Evolutionary conservation across 2,113 vertebrate genomes (phyloP).

Genomic region (Thunnus maccoyii): DNA sequence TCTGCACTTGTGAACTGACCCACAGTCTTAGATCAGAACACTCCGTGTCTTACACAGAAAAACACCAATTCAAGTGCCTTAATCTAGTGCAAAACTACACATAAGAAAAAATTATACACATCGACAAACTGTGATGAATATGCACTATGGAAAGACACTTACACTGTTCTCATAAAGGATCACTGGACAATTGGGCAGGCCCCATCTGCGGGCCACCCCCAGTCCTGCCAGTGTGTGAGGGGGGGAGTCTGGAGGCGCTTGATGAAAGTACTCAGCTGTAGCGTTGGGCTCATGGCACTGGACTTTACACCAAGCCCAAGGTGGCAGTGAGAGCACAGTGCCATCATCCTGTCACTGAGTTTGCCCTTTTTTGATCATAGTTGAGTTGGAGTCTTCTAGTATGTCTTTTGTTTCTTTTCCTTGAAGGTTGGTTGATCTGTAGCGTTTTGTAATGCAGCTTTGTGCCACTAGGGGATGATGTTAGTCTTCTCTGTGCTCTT

Average conservation of each 20-base stretch:
- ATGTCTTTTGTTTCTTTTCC: slow-evolving; percentile 70
- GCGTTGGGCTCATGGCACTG: slow-evolving; percentile 84
- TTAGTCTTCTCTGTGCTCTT: slow-evolving; percentile 82
- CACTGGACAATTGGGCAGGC: slow-evolving; percentile 63
- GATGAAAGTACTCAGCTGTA: slow-evolving; percentile 87
- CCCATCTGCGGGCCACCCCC: slow-evolving; percentile 37
- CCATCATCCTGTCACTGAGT: slow-evolving; percentile 83
- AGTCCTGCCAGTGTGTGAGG: slow-evolving; percentile 85
- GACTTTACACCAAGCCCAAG: slow-evolving; percentile 71
- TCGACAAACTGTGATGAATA: not conserved
- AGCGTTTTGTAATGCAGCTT: slow-evolving; percentile 72
- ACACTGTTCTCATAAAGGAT: slow-evolving; percentile 51
- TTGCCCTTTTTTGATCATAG: slow-evolving; percentile 82
- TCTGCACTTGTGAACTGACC: slow-evolving; percentile 1
- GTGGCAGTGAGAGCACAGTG: slow-evolving; percentile 76
- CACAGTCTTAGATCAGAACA: slow-evolving; percentile 3
- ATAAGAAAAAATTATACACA: not conserved
- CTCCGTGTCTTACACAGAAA: slow-evolving; percentile 4
- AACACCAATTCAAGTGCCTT: not conserved
- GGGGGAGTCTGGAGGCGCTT: slow-evolving; percentile 82
- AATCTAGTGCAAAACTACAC: not conserved
- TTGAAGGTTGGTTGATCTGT: slow-evolving; percentile 63
- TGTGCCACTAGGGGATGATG: slow-evolving; percentile 74
- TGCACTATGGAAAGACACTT: slow-evolving; percentile 11
- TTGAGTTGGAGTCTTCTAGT: slow-evolving; percentile 77